Percentiles rank a stretch among this genome's conserved stretches.
These are phyloP conservation scores for Chaitophorus viminalis DNA, from an alignment of 2,888 invertebrate genomes.

Conservation along the genomic window DNA sequence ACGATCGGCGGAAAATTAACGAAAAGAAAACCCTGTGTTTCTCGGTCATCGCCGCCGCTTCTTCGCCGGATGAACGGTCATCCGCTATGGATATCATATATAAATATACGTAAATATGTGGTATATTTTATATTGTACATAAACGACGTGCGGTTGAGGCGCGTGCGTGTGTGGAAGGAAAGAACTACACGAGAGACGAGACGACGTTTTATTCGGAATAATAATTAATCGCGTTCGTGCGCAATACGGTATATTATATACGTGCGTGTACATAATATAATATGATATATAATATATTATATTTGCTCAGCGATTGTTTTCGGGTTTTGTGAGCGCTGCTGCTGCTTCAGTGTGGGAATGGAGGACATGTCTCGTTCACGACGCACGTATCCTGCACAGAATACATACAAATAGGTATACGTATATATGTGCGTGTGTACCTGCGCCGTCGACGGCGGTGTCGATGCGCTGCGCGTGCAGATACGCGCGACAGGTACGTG, in stretches of 20 bases:
- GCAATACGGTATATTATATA: conserved; percentile 32
- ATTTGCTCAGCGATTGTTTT: conserved; percentile 2
- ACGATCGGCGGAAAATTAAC: no score
- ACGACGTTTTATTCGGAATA: conserved; percentile 24
- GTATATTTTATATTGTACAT: no score
- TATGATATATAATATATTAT: not conserved
- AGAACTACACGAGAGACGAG: not conserved
- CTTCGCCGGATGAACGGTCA: no score
- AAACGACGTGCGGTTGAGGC: no score
- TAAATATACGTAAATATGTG: no score
- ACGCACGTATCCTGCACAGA: not conserved
- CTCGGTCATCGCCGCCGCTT: no score
- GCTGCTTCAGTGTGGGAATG: conserved; percentile 25
- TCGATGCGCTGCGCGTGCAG: not conserved
- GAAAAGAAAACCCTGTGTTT: no score
- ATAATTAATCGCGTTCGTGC: conserved; percentile 48
- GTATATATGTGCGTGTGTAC: not conserved
- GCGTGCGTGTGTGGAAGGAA: not conserved
- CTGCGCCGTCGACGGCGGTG: no score
- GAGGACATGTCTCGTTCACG: conserved; percentile 27
- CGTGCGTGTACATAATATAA: not conserved
- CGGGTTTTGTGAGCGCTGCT: not conserved
- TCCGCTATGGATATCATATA: no score
- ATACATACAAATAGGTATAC: not conserved
- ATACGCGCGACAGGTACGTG: conserved; percentile 18